phyloP scores from a whole-genome alignment of 2,113 vertebrate genomes.

The Platichthys flesus region DNA sequence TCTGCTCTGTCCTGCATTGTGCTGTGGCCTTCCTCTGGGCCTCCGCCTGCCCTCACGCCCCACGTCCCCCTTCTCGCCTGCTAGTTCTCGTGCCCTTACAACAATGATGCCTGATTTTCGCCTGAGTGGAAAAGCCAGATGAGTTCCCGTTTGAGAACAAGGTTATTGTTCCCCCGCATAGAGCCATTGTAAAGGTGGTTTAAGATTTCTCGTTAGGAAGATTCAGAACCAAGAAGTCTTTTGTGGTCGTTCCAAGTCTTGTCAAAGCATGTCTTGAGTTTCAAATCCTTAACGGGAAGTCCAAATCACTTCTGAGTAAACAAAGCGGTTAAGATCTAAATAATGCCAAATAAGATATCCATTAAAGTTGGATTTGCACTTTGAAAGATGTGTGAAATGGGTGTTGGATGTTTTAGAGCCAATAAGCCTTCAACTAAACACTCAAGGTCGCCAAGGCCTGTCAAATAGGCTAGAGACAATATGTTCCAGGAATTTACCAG shows the following conservation, averaged over 20 bases:
- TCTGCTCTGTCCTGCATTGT: slow-evolving; percentile 73
- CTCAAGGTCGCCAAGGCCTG: too few relatives aligned
- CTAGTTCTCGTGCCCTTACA: slow-evolving; percentile 51
- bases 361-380: too few relatives aligned
- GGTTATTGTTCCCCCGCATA: slow-evolving; percentile 52
- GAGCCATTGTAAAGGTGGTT: slow-evolving; percentile 39
- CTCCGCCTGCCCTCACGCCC: slow-evolving; percentile 50
- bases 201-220: neutral
- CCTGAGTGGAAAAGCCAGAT: slow-evolving; percentile 55
- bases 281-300: neutral
- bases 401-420: neutral
- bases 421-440: neutral
- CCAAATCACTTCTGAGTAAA: neutral
- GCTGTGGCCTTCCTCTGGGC: slow-evolving; percentile 70
- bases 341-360: neutral
- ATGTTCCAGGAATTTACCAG: too few relatives aligned
- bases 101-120: slow-evolving; percentile 66
- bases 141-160: slow-evolving; percentile 41
- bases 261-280: neutral
- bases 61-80: slow-evolving; percentile 38
- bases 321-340: neutral
- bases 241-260: neutral
- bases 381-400: too few relatives aligned
- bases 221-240: slow-evolving; percentile 1
- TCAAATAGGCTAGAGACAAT: too few relatives aligned